Percentiles rank a stretch among this genome's conserved stretches.
These are phyloP conservation scores for Sciurus vulgaris DNA, from an alignment of 2,797 vertebrate genomes.

Conservation along the genomic window DNA sequence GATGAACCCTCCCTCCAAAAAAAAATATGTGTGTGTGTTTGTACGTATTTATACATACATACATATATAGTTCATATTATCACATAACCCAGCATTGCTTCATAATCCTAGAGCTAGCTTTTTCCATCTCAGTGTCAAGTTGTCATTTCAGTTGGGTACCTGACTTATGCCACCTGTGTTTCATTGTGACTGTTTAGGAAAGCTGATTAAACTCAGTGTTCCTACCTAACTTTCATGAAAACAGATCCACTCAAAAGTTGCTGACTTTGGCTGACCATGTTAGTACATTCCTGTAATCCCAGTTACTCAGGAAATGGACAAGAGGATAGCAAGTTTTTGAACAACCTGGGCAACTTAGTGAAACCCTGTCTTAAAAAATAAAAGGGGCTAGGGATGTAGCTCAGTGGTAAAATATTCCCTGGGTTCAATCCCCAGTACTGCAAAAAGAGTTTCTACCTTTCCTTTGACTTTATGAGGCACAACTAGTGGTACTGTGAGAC, in stretches of 20 bases:
- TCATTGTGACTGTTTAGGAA: constrained; percentile 12
- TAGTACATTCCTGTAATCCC: neutral
- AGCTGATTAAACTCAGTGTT: neutral
- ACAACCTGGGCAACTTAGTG: neutral
- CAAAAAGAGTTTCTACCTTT: too few relatives aligned
- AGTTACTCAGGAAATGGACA: neutral
- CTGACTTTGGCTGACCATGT: neutral
- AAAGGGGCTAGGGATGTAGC: neutral
- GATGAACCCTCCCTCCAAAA: too few relatives aligned
- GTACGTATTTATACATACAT: too few relatives aligned
- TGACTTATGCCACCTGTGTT: neutral
- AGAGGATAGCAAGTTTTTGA: neutral
- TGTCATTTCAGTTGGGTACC: neutral
- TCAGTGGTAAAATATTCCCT: neutral
- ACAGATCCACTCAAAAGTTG: neutral
- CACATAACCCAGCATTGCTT: neutral
- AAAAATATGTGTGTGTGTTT: too few relatives aligned
- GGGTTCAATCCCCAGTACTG: neutral
- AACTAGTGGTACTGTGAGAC: neutral
- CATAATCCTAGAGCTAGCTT: neutral
- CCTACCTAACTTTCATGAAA: neutral
- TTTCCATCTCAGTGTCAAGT: neutral
- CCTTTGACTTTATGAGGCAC: neutral
- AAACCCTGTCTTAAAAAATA: neutral
- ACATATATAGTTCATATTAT: neutral